Evolutionary conservation across 2,888 invertebrate genomes (phyloP).

Genomic region (Nomada hirtipes): DNA sequence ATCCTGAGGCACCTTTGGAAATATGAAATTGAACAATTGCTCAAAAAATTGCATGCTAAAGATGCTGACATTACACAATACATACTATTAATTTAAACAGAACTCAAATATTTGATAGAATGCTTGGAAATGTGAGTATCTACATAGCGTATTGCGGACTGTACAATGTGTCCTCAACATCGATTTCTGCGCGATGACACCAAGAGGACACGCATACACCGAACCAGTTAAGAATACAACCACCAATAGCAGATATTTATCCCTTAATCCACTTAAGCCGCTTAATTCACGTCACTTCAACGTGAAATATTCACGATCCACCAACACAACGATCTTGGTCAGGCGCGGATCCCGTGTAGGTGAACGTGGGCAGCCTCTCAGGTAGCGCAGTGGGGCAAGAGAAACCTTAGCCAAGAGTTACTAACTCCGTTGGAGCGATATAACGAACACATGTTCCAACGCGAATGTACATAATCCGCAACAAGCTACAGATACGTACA

Average conservation of each 20-base stretch:
- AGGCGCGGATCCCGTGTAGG: conserved; percentile 16
- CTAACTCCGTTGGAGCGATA: conserved; percentile 80
- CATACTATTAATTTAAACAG: no score
- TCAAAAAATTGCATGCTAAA: no score
- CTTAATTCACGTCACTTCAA: conserved; percentile 82
- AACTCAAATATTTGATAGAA: no score
- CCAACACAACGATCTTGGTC: conserved; percentile 2
- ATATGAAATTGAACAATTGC: no score
- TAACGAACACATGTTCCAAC: conserved; percentile 83
- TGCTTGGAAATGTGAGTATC: background rate
- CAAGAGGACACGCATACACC: conserved; percentile 34
- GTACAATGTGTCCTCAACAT: conserved; percentile 25
- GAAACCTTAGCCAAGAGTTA: conserved; percentile 81
- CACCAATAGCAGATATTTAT: conserved; percentile 61
- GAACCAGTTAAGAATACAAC: conserved; percentile 63
- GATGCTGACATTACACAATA: no score
- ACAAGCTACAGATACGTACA: conserved; percentile 73
- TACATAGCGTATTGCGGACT: background rate
- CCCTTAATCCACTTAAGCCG: conserved; percentile 82
- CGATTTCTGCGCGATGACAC: conserved; percentile 39
- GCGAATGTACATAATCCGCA: conserved; percentile 81
- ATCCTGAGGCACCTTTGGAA: no score
- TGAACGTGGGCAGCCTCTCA: conserved; percentile 41
- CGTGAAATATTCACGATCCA: conserved; percentile 83
- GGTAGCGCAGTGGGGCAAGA: conserved; percentile 57